A percentile compares a stretch with the other conserved stretches of the same genome.
phyloP scores from a whole-genome alignment of 2,888 invertebrate genomes.

The Drosophila recens region DNA sequence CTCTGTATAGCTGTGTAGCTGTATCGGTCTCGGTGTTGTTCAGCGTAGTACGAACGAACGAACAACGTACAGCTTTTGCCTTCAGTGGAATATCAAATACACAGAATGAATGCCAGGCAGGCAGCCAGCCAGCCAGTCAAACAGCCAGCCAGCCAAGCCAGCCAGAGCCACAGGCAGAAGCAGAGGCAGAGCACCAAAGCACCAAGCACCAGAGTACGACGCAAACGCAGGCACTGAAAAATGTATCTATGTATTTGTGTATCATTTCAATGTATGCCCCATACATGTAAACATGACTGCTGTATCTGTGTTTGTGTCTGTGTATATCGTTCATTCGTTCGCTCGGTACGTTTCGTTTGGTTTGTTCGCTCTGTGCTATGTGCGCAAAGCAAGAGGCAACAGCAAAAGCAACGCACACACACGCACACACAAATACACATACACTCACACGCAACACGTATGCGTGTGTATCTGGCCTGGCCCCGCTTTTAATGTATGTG shows the following conservation, averaged over 20 bases:
- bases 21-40: conserved; percentile 63
- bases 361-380: conserved; percentile 62
- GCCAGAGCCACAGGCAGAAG: conserved; percentile 23
- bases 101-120: conserved; percentile 81
- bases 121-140: conserved; percentile 54
- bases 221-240: conserved; percentile 73
- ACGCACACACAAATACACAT: conserved; percentile 14
- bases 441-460: conserved; percentile 11
- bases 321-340: conserved; percentile 59
- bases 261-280: conserved; percentile 32
- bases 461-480: conserved; percentile 64
- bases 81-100: conserved; percentile 82
- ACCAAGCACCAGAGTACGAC: conserved; percentile 70
- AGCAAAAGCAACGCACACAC: conserved; percentile 29
- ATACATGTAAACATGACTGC: conserved; percentile 23
- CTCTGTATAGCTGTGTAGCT: conserved; percentile 30
- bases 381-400: conserved; percentile 65
- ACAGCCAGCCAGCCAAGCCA: conserved; percentile 45
- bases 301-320: conserved; percentile 19
- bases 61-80: conserved; percentile 68
- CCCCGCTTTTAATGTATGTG: conserved; percentile 48
- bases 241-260: conserved; percentile 38
- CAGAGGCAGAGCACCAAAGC: conserved; percentile 53
- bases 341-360: conserved; percentile 62
- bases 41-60: conserved; percentile 44